Percentiles rank a stretch among this genome's conserved stretches.
phyloP scores from a whole-genome alignment of 92 coral and sea anemone genomes.

The Parazoanthus darwini region DNA sequence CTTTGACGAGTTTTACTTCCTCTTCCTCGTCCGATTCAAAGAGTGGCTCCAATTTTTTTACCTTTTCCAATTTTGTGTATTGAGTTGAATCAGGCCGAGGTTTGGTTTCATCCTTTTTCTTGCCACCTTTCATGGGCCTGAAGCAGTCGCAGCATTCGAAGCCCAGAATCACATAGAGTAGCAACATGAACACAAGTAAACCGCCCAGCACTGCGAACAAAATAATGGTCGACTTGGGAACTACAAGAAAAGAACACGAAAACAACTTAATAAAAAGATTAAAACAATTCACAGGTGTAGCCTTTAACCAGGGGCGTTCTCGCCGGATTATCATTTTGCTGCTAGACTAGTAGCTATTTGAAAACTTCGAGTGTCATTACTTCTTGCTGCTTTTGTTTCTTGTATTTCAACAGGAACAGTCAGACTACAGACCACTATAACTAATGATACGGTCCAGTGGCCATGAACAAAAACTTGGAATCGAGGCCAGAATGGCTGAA shows the following conservation, averaged over 20 bases:
- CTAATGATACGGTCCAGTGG: no score
- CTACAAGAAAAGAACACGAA: conserved; percentile 9
- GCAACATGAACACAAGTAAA: conserved; percentile 6
- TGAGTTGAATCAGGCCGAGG: conserved; percentile 17
- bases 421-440: no score
- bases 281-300: no score
- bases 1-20: background rate
- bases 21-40: conserved; percentile 36
- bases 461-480: no score
- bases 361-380: no score
- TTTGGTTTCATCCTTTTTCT: background rate
- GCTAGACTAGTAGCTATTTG: no score
- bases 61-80: conserved; percentile 9
- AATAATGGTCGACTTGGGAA: conserved; percentile 32
- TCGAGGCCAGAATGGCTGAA: no score
- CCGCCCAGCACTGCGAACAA: conserved; percentile 27
- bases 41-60: conserved; percentile 14
- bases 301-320: background rate
- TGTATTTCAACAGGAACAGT: no score
- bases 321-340: background rate
- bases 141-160: conserved; percentile 1
- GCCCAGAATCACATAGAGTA: conserved; percentile 11
- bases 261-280: background rate
- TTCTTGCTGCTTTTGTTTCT: no score
- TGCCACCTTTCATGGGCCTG: background rate